These are phyloP conservation scores for Palythoa caribaeorum DNA, from an alignment of 92 coral and sea anemone genomes.

Conservation along the genomic window DNA sequence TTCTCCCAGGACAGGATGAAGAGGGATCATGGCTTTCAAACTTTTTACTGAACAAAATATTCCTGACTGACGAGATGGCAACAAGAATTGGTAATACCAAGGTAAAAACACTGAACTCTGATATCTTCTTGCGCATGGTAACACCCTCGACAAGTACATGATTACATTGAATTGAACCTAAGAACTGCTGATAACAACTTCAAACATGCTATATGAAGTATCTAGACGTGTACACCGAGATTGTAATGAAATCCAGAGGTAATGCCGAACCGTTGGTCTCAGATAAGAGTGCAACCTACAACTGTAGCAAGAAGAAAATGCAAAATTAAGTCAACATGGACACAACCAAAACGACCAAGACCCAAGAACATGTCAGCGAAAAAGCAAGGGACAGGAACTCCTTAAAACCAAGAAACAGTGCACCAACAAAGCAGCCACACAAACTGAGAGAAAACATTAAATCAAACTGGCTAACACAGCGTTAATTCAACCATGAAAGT, in stretches of 20 bases:
- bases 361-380: not conserved
- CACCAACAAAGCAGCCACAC: not conserved
- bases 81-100: constrained; percentile 39
- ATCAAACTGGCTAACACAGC: constrained; percentile 24
- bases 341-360: constrained; percentile 17
- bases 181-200: constrained; percentile 19
- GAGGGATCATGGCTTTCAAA: constrained; percentile 62
- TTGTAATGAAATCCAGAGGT: constrained; percentile 2
- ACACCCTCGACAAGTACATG: constrained; percentile 39
- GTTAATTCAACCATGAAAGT: not conserved
- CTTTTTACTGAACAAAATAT: constrained; percentile 59
- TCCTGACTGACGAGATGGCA: constrained; percentile 55
- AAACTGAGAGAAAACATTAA: constrained; percentile 12
- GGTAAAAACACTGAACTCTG: constrained; percentile 65
- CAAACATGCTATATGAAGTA: constrained; percentile 14
- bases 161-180: constrained; percentile 18
- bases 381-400: not conserved
- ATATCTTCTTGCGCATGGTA: constrained; percentile 51
- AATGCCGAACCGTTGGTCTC: constrained; percentile 20
- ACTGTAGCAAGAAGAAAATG: not conserved
- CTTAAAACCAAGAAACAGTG: not conserved
- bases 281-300: not conserved
- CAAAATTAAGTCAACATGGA: not conserved
- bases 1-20: constrained; percentile 58
- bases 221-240: constrained; percentile 27